Evolutionary conservation across 2,797 vertebrate genomes (phyloP).

Genomic region (Lithobates sylvaticus): DNA sequence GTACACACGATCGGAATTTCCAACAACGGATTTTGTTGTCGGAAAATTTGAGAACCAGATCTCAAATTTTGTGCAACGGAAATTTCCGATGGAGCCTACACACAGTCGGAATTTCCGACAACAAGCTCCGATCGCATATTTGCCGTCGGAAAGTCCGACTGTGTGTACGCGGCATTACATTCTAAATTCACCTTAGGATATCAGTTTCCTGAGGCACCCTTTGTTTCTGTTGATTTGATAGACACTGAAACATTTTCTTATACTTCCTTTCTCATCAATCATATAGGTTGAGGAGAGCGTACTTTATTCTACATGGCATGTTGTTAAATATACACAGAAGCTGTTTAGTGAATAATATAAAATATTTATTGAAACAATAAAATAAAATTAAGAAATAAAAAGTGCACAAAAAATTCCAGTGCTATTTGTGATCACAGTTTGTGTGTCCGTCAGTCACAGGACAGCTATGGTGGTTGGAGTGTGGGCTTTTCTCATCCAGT

Average conservation of each 20-base stretch:
- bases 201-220: too few species aligned
- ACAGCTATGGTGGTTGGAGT: neutral
- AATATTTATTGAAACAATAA: conserved; percentile 61
- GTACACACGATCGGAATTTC: too few species aligned
- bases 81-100: too few species aligned
- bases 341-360: conserved; percentile 34
- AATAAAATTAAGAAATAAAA: conserved; percentile 48
- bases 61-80: too few species aligned
- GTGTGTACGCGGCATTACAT: too few species aligned
- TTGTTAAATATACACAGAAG: neutral
- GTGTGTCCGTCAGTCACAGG: neutral
- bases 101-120: too few species aligned
- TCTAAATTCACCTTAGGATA: too few species aligned
- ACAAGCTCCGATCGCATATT: too few species aligned
- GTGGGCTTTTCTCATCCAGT: neutral
- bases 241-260: neutral
- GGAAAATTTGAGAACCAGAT: too few species aligned
- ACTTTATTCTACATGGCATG: neutral
- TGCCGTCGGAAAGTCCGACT: too few species aligned
- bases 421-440: conserved; percentile 52
- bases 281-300: neutral
- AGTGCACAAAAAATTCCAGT: conserved; percentile 45
- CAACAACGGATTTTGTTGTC: too few species aligned
- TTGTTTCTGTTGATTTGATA: too few species aligned
- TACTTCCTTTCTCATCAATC: neutral